Base-by-base conservation (phyloP, 2,113 vertebrate genomes). In the Ptilonorhynchus violaceus region DNA sequence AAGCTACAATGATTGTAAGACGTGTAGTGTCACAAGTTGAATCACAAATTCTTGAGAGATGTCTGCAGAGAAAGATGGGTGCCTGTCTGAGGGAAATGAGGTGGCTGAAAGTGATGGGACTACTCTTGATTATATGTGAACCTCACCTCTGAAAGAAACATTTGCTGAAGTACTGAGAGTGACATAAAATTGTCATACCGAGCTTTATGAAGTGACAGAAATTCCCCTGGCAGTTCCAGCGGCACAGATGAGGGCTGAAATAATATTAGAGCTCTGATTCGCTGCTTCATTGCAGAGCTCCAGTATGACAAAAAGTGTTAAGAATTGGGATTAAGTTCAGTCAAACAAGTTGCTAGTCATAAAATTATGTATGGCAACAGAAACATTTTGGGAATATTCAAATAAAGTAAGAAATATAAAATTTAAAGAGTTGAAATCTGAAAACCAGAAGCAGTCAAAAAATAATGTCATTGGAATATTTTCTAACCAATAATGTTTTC, bases 11-110 rank as follows among this genome's bases (percentile, higher is more conserved):
- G 21, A 60, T 5, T 64, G 13, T n/a, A 50, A 56, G 44, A 52
- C 0, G 1, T 0, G 1, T 6, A 55, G 19, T 10, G 30, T 44
- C 52, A 64, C 11, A 53, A 55, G 50, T 27, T 52, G 46, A 85
- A 82, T 53, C 44, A 79, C 7, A 69, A 49, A 47, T 75, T 75
- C 44, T 42, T 89, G 15, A 39, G 44, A 13, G 22, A 18, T 37
- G 4, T 16, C 35, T 60, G 23, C n/a, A 72, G 23, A 81, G 44
- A 35, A 58, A 85, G 24, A 6, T 17, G 20, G 0, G 1, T 47
- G 14, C 7, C 27, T 81, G 60, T 11, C 37, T 81, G 77, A 46
- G 75, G 27, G 35, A 91, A 77, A 70, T 0, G 4, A 31, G 10
- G 22, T 0, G 0, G 27, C 13, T 76, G 23, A 83, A 89, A 76